Conservation (phyloP, 2,888 invertebrate genomes). For the Lutraria lutraria region DNA sequence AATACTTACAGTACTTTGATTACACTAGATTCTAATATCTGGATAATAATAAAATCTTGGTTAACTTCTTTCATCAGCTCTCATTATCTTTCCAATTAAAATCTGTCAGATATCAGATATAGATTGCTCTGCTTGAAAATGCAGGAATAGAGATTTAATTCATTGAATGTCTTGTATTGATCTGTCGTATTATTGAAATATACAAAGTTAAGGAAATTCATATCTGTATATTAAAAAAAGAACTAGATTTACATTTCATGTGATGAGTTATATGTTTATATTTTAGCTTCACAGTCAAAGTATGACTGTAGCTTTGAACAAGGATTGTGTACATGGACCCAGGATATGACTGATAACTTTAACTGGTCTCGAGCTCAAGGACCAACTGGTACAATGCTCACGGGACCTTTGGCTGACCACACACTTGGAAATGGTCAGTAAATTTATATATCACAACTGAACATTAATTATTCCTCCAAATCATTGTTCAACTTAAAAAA, state of each 20-base stretch:
- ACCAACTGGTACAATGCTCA: constrained; percentile 73
- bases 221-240: neutral
- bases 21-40: too few relatives aligned
- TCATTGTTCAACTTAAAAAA: too few relatives aligned
- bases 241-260: neutral
- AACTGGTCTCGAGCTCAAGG: constrained; percentile 81
- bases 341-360: constrained; percentile 75
- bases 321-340: constrained; percentile 79
- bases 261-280: neutral
- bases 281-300: constrained; percentile 73
- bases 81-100: too few relatives aligned
- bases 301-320: constrained; percentile 84
- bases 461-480: neutral
- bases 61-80: too few relatives aligned
- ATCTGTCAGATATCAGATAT: too few relatives aligned
- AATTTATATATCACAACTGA: neutral
- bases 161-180: too few relatives aligned
- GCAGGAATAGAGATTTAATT: too few relatives aligned
- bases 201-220: too few relatives aligned
- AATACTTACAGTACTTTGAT: too few relatives aligned
- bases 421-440: constrained; percentile 78
- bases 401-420: constrained; percentile 82
- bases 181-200: neutral
- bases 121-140: too few relatives aligned
- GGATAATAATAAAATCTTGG: too few relatives aligned